Conservation (phyloP, 2,113 vertebrate genomes). For the Gobius niger region DNA sequence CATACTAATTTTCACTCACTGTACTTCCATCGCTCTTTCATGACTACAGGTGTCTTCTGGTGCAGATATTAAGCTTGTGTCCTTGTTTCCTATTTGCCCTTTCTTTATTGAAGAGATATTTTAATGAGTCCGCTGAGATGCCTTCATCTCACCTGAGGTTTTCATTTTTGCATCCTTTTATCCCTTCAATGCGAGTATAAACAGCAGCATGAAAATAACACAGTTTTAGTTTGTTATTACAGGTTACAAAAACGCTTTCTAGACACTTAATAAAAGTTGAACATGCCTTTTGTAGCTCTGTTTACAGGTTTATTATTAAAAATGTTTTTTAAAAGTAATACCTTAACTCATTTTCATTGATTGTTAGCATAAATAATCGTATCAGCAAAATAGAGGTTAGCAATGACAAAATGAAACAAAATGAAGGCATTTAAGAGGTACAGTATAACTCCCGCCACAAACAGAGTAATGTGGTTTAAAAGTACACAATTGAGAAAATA, state of each 20-base stretch:
- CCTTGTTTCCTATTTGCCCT: slow-evolving; percentile 40
- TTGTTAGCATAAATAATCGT: no score
- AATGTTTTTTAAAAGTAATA: slow-evolving; percentile 35
- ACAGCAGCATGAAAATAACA: slow-evolving; percentile 3
- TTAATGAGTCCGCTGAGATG: slow-evolving; percentile 47
- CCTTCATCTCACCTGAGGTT: slow-evolving; percentile 28
- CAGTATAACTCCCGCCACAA: no score
- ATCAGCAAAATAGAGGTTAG: no score
- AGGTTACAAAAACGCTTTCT: not conserved
- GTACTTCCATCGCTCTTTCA: not conserved
- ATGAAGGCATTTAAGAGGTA: no score
- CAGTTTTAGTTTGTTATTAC: not conserved
- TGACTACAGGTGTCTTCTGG: not conserved
- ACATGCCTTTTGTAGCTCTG: not conserved
- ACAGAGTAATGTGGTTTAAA: no score
- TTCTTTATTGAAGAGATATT: slow-evolving; percentile 35
- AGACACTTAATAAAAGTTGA: slow-evolving; percentile 10
- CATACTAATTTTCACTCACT: not conserved
- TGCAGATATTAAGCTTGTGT: not conserved
- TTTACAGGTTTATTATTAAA: not conserved
- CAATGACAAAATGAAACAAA: no score
- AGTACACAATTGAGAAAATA: no score
- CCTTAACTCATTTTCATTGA: no score
- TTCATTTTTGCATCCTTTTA: slow-evolving; percentile 5
- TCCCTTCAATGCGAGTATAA: slow-evolving; percentile 24